A percentile compares a stretch with the other conserved stretches of the same genome.
phyloP scores from a whole-genome alignment of 1,140 invertebrate species.

The Leptinotarsa lineolata region DNA sequence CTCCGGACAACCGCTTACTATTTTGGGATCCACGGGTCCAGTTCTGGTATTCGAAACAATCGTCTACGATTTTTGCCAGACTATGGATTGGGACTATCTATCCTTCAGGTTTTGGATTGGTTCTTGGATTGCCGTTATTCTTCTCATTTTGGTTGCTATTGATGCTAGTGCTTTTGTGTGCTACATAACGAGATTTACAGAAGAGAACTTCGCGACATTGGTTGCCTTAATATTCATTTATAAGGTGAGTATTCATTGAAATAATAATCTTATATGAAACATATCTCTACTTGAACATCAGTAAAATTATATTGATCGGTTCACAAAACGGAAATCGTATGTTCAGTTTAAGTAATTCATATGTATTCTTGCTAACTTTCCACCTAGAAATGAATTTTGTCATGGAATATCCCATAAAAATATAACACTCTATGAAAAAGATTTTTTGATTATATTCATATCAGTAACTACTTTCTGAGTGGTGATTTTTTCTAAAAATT shows the following conservation, averaged over 20 bases:
- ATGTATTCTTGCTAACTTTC: no score
- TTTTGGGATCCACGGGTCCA: slow-evolving; percentile 96
- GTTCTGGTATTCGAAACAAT: slow-evolving; percentile 98
- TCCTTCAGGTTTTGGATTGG: slow-evolving; percentile 93
- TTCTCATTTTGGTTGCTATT: slow-evolving; percentile 88
- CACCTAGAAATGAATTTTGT: no score
- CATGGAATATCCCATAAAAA: no score
- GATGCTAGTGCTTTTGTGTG: slow-evolving; percentile 98
- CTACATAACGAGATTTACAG: slow-evolving; percentile 98
- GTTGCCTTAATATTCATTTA: slow-evolving; percentile 99
- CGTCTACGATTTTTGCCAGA: slow-evolving; percentile 92
- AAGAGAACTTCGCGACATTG: slow-evolving; percentile 98
- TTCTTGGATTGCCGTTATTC: slow-evolving; percentile 87
- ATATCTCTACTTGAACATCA: no score
- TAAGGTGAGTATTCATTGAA: slow-evolving; percentile 68
- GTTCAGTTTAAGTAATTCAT: no score
- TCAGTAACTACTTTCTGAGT: no score
- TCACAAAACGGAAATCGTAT: no score
- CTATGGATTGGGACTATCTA: slow-evolving; percentile 86
- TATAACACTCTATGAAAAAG: no score
- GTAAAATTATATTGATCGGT: no score
- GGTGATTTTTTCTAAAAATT: no score
- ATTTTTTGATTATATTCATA: no score
- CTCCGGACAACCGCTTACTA: slow-evolving; percentile 96
- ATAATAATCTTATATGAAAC: no score